phyloP scores from a whole-genome alignment of 2,888 invertebrate genomes.

The Smittia sp. region DNA sequence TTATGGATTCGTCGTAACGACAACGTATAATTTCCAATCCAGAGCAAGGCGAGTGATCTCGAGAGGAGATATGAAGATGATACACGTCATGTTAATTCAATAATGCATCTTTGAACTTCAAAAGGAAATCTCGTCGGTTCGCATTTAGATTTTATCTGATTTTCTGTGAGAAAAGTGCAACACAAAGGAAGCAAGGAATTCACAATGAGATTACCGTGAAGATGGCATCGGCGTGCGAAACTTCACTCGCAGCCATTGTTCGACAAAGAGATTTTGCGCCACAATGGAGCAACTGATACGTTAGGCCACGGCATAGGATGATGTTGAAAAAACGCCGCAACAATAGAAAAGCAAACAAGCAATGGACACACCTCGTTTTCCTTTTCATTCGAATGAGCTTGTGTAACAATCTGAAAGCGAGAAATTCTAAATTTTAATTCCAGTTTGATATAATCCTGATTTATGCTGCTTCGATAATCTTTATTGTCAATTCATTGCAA shows the following conservation, averaged over 20 bases:
- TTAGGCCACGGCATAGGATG: too few relatives aligned
- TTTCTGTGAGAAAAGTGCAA: background rate
- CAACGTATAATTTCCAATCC: constrained; percentile 3
- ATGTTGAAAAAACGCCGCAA: background rate
- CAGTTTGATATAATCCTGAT: too few relatives aligned
- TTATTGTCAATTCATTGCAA: too few relatives aligned
- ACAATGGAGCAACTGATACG: background rate
- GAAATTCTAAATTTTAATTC: too few relatives aligned
- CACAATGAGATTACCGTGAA: background rate
- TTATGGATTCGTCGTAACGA: background rate
- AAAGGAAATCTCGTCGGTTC: background rate
- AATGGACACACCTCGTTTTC: constrained; percentile 10
- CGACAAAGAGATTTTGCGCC: background rate
- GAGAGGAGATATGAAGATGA: background rate
- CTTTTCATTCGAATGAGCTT: background rate
- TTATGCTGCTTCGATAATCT: too few relatives aligned
- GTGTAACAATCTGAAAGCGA: too few relatives aligned
- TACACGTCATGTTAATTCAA: background rate
- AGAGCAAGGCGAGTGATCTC: background rate
- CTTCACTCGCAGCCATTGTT: background rate
- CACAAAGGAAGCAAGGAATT: background rate
- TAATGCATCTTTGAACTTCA: background rate
- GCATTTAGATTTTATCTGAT: constrained; percentile 11
- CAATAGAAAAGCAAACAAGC: background rate
- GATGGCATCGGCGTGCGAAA: constrained; percentile 5